Percentiles rank a stretch among this genome's conserved stretches.
Evolutionary conservation across 2,888 invertebrate genomes (phyloP).

Genomic region (Lapara coniferarum): DNA sequence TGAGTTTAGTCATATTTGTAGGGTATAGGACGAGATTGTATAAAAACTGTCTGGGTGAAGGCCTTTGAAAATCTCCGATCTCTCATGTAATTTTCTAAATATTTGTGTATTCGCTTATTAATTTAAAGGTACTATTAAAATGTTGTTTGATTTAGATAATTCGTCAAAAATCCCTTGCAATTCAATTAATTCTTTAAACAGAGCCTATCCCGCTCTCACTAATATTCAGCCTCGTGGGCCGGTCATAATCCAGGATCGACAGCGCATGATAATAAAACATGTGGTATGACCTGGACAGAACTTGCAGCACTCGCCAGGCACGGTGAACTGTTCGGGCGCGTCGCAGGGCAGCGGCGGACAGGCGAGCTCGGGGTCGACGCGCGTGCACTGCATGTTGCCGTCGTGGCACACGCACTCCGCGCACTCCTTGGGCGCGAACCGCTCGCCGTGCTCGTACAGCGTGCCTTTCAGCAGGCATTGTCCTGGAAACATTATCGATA

Average conservation of each 20-base stretch:
- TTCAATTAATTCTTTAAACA: neutral
- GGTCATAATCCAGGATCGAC: too few relatives aligned
- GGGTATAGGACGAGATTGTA: too few relatives aligned
- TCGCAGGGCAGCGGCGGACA: conserved; percentile 92
- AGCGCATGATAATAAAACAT: too few relatives aligned
- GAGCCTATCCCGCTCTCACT: neutral
- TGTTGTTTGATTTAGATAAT: too few relatives aligned
- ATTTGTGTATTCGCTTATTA: too few relatives aligned
- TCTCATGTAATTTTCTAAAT: too few relatives aligned
- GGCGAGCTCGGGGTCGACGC: conserved; percentile 87
- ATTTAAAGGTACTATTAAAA: too few relatives aligned
- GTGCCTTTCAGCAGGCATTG: conserved; percentile 87
- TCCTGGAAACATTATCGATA: conserved; percentile 76
- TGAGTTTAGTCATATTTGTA: neutral
- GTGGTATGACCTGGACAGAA: conserved; percentile 90
- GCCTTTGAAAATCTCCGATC: too few relatives aligned
- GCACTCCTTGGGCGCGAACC: conserved; percentile 88
- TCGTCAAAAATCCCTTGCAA: too few relatives aligned
- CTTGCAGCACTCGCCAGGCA: conserved; percentile 94
- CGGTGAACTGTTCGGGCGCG: conserved; percentile 89
- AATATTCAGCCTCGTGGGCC: too few relatives aligned
- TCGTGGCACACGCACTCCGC: conserved; percentile 92
- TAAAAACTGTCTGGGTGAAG: too few relatives aligned
- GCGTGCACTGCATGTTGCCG: conserved; percentile 90
- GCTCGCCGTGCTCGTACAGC: conserved; percentile 92